Evolutionary conservation across 1,140 invertebrate species (phyloP).

Genomic region (Ectropis grisescens): DNA sequence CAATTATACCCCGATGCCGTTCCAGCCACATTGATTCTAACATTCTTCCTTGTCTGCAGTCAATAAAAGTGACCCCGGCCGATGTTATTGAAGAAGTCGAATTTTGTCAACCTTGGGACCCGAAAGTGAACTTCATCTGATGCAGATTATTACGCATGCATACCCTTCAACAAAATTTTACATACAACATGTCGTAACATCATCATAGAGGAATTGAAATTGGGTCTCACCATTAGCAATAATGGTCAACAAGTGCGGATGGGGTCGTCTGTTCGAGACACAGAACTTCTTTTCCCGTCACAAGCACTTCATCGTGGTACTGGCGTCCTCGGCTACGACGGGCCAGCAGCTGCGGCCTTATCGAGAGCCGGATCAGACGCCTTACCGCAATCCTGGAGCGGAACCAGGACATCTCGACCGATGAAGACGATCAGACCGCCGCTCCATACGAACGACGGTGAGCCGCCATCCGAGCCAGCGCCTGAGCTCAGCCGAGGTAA

Average conservation of each 20-base stretch:
- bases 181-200: no score
- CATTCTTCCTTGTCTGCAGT: conserved; percentile 98
- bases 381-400: no score
- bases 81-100: conserved; percentile 92
- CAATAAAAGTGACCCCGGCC: conserved; percentile 99
- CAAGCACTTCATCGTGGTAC: conserved; percentile 94
- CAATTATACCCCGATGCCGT: conserved; percentile 98
- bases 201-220: no score
- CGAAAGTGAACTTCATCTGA: conserved; percentile 73
- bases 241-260: conserved; percentile 84
- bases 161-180: no score
- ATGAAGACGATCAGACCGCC: no score
- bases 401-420: no score
- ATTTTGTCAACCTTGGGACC: conserved; percentile 92
- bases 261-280: conserved; percentile 95
- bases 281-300: conserved; percentile 96
- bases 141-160: no score
- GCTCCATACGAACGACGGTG: no score
- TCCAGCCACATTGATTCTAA: conserved; percentile 94
- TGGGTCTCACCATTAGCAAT: conserved; percentile 88
- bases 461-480: no score
- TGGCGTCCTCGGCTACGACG: conserved; percentile 82
- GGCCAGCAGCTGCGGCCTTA: conserved; percentile 92
- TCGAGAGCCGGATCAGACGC: conserved; percentile 96
- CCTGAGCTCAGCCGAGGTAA: no score